These are phyloP conservation scores for Crotalus horridus DNA, from an alignment of 2,113 vertebrate genomes.

Conservation along the genomic window DNA sequence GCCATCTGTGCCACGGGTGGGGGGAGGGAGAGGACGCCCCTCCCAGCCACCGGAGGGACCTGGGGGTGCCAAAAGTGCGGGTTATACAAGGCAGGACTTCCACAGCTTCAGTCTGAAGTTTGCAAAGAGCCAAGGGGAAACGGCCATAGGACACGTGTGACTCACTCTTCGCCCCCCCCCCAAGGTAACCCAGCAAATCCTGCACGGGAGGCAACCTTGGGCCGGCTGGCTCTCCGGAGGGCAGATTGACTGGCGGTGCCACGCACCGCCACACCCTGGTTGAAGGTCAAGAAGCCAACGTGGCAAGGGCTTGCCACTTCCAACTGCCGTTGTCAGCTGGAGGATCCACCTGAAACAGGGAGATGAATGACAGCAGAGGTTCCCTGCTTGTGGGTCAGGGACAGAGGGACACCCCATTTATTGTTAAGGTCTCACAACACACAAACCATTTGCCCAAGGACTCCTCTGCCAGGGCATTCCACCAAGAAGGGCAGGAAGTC, in stretches of 20 bases:
- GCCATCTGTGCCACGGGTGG: too few species aligned
- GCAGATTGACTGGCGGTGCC: neutral
- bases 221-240: neutral
- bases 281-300: neutral
- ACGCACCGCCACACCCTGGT: neutral
- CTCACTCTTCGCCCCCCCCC: neutral
- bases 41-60: neutral
- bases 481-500: neutral
- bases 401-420: neutral
- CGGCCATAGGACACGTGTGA: neutral
- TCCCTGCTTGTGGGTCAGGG: neutral
- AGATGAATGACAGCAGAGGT: neutral
- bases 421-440: neutral
- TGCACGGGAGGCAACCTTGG: neutral
- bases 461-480: neutral
- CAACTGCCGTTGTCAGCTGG: neutral
- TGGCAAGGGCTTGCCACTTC: neutral
- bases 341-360: neutral
- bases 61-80: neutral
- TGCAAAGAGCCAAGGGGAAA: neutral
- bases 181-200: neutral
- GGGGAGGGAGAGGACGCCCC: accelerated
- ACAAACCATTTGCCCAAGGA: neutral
- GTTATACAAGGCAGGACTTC: neutral
- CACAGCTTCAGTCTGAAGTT: neutral